Base-by-base conservation (phyloP, 2,888 invertebrate genomes). In the Drosophila mettleri region DNA sequence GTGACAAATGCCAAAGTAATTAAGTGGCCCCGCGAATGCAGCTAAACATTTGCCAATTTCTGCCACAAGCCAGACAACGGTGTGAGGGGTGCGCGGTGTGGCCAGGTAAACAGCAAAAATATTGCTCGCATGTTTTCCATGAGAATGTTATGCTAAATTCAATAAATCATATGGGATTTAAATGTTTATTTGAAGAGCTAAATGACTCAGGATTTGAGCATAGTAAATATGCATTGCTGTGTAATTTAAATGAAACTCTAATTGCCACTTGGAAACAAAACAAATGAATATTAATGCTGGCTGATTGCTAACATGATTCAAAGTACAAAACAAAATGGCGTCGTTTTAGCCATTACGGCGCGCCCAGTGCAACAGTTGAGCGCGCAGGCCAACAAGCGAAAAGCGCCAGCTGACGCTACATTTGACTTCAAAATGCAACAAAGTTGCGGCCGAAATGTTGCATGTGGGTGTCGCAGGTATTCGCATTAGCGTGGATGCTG, bases 1-100 rank as follows among this genome's bases (percentile, higher is more conserved):
- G 61, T 75, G 76, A 72, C 76, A 78, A 77, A 78, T 77, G 71
- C 78, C 78, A 77, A 78, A 77, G 78, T 77, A 77, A 77, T 77
- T 77, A 68, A 74, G 64, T 62, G 61, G 66, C 77, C 63, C 33
- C 62, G 31, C 38, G 34, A 69, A 53, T 73, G 74, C 65, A 20
- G 49, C 63, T 36, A 27, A 57, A 31, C 48, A 61, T 33, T 54
- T 62, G 72, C 72, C 63, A 63, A 72, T 57, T 48, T 22, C 34
- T 31, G n/a, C 20, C n/a, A 24, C 12, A 36, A 16, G 2, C 16
- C 43, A 16, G 46, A 53, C 38, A n/a, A n/a, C 14, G 3, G 16
- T n/a, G 18, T 9, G 4, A 2, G 53, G 46, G 39, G 6, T 33
- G 33, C 36, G 58, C 20, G 34, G 10, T 18, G 10, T 33, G 38